A percentile compares a stretch with the other conserved stretches of the same genome.
phyloP scores from a whole-genome alignment of 2,113 vertebrate species.

The Fulmarus glacialis region DNA sequence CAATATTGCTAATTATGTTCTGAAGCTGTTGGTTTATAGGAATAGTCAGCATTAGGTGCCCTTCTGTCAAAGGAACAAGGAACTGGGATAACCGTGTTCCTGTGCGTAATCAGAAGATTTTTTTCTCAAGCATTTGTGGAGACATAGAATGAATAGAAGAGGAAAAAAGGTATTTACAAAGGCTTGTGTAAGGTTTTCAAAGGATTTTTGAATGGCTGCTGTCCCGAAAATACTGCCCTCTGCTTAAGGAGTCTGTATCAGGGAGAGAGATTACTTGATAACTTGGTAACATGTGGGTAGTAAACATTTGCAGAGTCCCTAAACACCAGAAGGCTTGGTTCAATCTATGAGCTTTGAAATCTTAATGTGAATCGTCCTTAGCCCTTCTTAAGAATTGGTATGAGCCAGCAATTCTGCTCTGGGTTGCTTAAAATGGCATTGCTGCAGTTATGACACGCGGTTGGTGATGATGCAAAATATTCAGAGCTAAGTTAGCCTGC shows the following conservation, averaged over 20 bases:
- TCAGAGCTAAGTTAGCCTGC: background rate
- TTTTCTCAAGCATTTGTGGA: background rate
- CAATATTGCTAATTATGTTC: background rate
- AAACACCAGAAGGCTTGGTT: background rate
- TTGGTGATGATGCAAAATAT: background rate
- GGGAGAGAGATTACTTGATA: background rate
- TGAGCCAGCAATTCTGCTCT: background rate
- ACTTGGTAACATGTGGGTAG: background rate
- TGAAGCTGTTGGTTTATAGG: background rate
- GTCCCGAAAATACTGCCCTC: background rate
- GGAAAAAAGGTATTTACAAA: background rate
- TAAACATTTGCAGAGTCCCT: background rate
- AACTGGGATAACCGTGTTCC: background rate
- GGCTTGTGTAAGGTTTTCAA: background rate
- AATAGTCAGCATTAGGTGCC: background rate
- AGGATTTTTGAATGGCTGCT: background rate
- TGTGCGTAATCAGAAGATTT: background rate
- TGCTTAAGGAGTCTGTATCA: background rate
- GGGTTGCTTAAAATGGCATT: background rate
- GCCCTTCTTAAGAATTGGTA: background rate
- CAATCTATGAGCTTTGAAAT: background rate
- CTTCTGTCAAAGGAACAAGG: background rate
- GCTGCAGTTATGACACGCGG: background rate
- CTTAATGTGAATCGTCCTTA: accelerated
- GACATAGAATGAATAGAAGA: background rate